Percentiles rank a stretch among this genome's conserved stretches.
phyloP scores from a whole-genome alignment of 2,113 vertebrate genomes.

The Corydoras maculifer region DNA sequence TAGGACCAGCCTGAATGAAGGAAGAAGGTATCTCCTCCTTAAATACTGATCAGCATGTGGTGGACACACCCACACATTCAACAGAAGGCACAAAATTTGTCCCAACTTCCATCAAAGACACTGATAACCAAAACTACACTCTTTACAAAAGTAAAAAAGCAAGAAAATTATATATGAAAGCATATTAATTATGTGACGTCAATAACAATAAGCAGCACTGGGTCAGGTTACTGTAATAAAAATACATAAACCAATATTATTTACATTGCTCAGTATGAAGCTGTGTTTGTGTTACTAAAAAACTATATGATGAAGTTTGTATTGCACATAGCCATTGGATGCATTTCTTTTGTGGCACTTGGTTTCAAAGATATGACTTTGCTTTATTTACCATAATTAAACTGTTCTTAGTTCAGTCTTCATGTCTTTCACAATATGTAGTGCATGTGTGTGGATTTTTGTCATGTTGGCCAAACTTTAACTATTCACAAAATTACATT shows the following conservation, averaged over 20 bases:
- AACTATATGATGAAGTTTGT: conserved; percentile 67
- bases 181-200: conserved; percentile 57
- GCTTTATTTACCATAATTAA: conserved; percentile 15
- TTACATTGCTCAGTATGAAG: conserved; percentile 56
- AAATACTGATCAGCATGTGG: conserved; percentile 72
- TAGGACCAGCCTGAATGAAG: conserved; percentile 86
- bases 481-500: neutral
- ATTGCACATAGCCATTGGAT: conserved; percentile 91
- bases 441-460: conserved; percentile 1
- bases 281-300: conserved; percentile 64
- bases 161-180: conserved; percentile 55
- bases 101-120: conserved; percentile 68
- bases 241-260: conserved; percentile 71
- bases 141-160: conserved; percentile 48
- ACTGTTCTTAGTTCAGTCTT: conserved; percentile 22
- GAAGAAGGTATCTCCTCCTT: conserved; percentile 51
- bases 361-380: conserved; percentile 30
- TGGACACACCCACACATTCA: conserved; percentile 68
- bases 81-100: conserved; percentile 62
- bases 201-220: conserved; percentile 83
- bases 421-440: conserved; percentile 26
- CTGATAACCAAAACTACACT: conserved; percentile 64
- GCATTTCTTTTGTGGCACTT: conserved; percentile 53
- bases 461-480: conserved; percentile 14
- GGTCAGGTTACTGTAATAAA: conserved; percentile 76